phyloP scores from a whole-genome alignment of 2,797 vertebrate genomes.

The Peromyscus melanophrys region DNA sequence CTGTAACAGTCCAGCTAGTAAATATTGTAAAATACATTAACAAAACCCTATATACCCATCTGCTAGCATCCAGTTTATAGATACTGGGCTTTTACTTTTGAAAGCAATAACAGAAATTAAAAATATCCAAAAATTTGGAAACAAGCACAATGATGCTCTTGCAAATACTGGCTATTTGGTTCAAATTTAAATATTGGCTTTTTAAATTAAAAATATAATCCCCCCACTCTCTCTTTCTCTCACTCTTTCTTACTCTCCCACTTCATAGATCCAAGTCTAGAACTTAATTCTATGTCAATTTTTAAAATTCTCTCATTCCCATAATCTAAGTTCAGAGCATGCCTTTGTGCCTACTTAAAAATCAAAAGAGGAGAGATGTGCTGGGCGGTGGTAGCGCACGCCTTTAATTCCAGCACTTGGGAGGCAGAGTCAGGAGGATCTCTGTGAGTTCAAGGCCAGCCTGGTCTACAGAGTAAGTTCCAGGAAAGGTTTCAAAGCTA shows the following conservation, averaged over 20 bases:
- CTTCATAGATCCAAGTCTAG: constrained; percentile 14
- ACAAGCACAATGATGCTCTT: background rate
- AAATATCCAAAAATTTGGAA: background rate
- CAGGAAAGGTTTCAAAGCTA: no score
- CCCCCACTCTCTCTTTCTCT: background rate
- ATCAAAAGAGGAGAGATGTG: background rate
- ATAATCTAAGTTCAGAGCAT: constrained; percentile 19
- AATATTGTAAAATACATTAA: background rate
- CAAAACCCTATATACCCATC: background rate
- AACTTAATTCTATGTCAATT: background rate
- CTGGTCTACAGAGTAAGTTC: no score
- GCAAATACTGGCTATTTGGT: constrained; percentile 23
- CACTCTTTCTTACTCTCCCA: no score
- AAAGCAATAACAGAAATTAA: background rate
- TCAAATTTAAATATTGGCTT: constrained; percentile 14
- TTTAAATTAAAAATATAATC: background rate
- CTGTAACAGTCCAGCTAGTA: background rate
- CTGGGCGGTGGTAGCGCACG: no score
- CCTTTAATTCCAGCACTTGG: no score
- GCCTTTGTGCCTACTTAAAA: constrained; percentile 47
- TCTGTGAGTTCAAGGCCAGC: no score
- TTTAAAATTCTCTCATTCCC: background rate
- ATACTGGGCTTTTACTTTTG: background rate
- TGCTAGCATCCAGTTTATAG: constrained; percentile 13
- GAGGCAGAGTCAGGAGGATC: no score